Conservation (phyloP, 2,888 invertebrate genomes). For the Torymus texanus region DNA sequence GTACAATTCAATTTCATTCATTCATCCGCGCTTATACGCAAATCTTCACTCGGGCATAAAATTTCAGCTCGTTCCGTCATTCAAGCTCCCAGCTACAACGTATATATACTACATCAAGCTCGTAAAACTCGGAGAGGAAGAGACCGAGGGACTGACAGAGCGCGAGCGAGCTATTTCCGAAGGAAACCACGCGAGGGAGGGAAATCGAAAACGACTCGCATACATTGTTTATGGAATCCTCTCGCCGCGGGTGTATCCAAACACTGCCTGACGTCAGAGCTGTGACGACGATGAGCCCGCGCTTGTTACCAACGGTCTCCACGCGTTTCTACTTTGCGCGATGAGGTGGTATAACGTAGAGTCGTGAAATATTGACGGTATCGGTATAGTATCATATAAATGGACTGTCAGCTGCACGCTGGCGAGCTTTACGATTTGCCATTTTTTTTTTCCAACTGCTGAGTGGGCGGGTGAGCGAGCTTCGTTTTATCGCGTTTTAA, state of each 20-base stretch:
- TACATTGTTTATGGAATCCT: not conserved
- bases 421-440: conserved; percentile 4
- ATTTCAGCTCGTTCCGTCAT: not conserved
- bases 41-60: conserved; percentile 7
- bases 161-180: not conserved
- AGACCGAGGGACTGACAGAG: not conserved
- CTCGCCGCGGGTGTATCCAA: not conserved
- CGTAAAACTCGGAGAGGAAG: not conserved
- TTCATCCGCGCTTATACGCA: not conserved
- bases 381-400: conserved; percentile 24
- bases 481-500: no score
- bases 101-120: no score
- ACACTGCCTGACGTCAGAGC: conserved; percentile 9
- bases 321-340: conserved; percentile 3
- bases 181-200: not conserved
- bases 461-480: no score
- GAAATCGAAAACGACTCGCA: conserved; percentile 5
- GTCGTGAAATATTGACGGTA: conserved; percentile 32
- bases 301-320: not conserved
- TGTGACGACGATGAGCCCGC: not conserved
- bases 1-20: conserved; percentile 7
- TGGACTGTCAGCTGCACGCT: conserved; percentile 8
- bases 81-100: not conserved
- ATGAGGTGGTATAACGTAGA: not conserved
- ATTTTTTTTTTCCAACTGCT: not conserved